Evolutionary conservation across 2,797 vertebrate genomes (phyloP).

Genomic region (Balearica regulorum): DNA sequence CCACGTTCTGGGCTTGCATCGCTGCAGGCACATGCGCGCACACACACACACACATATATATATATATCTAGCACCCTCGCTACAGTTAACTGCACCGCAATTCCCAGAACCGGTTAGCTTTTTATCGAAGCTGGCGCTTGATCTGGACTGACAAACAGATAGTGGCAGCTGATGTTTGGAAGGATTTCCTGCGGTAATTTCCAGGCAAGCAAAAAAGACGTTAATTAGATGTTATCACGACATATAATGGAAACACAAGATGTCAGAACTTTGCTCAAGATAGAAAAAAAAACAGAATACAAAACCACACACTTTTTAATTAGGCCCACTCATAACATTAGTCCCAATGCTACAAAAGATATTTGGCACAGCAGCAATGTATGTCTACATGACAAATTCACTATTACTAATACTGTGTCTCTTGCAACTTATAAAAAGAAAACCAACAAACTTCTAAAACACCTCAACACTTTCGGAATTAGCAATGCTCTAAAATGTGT

Average conservation of each 20-base stretch:
- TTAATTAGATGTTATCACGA: neutral
- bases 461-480: neutral
- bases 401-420: neutral
- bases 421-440: neutral
- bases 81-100: neutral
- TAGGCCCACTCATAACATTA: neutral
- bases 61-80: rapidly evolving
- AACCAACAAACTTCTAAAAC: neutral
- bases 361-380: neutral
- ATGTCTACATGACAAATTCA: neutral
- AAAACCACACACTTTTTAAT: neutral
- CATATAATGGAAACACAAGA: neutral
- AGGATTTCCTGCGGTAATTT: neutral
- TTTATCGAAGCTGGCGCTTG: neutral
- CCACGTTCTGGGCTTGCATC: neutral
- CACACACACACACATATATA: too few relatives aligned
- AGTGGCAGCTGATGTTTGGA: neutral
- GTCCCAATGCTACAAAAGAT: neutral
- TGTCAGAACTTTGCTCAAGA: neutral
- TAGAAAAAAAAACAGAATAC: neutral
- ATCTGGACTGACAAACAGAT: neutral
- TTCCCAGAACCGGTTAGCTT: neutral
- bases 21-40: neutral
- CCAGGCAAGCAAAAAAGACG: neutral
- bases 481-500: neutral